These are phyloP conservation scores for Phrynosoma blainvillii DNA, from an alignment of 2,113 vertebrate species.

Conservation along the genomic window DNA sequence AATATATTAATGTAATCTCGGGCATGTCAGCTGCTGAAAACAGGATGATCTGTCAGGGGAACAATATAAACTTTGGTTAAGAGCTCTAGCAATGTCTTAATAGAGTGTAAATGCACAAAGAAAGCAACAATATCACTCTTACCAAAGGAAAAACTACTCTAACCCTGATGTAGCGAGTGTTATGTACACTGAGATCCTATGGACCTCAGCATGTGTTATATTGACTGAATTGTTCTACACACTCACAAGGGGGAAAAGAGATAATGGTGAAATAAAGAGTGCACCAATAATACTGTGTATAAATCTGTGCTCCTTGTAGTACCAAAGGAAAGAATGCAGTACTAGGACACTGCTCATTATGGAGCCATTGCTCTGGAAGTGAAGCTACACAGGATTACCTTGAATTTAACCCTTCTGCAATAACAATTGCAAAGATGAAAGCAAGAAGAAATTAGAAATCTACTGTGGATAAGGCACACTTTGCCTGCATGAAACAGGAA, in stretches of 20 bases:
- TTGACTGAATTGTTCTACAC: not conserved
- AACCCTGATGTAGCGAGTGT: not conserved
- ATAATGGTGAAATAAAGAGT: not conserved
- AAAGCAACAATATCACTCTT: not conserved
- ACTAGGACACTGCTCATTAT: not conserved
- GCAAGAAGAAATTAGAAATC: accelerated
- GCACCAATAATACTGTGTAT: not conserved
- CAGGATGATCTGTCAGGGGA: not conserved
- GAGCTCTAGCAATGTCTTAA: not conserved
- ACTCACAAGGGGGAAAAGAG: not conserved
- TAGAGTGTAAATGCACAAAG: not conserved
- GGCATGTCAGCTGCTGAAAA: not conserved
- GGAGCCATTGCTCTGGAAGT: not conserved
- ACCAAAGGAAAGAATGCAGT: not conserved
- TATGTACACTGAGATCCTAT: not conserved
- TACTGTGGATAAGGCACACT: not conserved
- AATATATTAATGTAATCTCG: slow-evolving; percentile 9
- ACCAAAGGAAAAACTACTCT: not conserved
- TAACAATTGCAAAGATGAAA: not conserved
- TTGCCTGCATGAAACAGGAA: not conserved
- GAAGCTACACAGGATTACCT: not conserved
- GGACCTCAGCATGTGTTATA: not conserved
- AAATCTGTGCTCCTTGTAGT: too few species aligned
- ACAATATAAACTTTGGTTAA: not conserved
- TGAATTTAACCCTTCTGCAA: not conserved